Percentiles rank a stretch among this genome's conserved stretches.
These are phyloP conservation scores for Yponomeuta plumbellus DNA, from an alignment of 2,888 invertebrate genomes.

Conservation along the genomic window DNA sequence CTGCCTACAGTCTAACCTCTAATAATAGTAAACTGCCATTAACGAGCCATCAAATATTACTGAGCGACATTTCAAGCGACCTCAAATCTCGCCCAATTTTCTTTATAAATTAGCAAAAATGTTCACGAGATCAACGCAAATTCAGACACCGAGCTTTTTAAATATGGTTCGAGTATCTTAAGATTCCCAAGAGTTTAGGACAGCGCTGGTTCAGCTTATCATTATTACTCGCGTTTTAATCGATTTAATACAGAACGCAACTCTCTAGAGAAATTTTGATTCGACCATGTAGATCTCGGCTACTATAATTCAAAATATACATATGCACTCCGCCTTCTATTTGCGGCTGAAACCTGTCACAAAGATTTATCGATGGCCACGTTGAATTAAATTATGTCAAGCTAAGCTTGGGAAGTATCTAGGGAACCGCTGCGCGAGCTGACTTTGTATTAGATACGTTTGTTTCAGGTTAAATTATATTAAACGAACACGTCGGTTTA, in stretches of 20 bases:
- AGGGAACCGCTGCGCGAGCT: not conserved
- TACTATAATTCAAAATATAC: not conserved
- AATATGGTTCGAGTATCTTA: no score
- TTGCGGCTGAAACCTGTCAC: not conserved
- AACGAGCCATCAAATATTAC: not conserved
- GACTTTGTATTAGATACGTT: not conserved
- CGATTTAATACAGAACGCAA: no score
- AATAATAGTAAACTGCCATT: not conserved
- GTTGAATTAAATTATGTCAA: not conserved
- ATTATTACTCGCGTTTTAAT: no score
- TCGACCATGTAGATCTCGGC: not conserved
- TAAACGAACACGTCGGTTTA: not conserved
- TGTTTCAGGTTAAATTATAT: not conserved
- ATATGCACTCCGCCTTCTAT: not conserved
- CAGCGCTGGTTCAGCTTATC: no score
- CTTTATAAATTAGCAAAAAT: constrained; percentile 6
- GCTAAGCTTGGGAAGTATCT: not conserved
- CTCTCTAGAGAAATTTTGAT: not conserved
- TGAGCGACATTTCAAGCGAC: constrained; percentile 3
- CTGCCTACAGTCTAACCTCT: no score
- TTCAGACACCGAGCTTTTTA: not conserved
- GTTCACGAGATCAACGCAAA: not conserved
- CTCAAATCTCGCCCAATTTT: constrained; percentile 5
- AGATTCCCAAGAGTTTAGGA: no score
- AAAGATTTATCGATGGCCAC: not conserved